A percentile compares a stretch with the other conserved stretches of the same genome.
These are phyloP conservation scores for Trichacis sp. DNA, from an alignment of 2,888 invertebrate species.

Conservation along the genomic window DNA sequence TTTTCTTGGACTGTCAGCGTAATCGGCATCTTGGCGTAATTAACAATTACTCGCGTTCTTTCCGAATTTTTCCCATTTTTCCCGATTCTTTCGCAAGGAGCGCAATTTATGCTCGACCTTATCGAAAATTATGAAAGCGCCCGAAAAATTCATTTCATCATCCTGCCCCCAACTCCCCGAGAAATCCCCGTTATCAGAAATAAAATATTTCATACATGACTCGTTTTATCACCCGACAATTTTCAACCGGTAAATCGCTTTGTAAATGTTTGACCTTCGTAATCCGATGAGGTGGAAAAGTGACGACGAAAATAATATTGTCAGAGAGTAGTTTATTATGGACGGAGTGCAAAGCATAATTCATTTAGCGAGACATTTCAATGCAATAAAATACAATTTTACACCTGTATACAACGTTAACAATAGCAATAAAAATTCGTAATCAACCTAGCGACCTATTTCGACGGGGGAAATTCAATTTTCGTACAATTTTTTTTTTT, in stretches of 20 bases:
- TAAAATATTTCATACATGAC: too few species aligned
- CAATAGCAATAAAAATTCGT: conserved; percentile 26
- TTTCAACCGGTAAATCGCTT: neutral
- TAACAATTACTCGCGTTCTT: neutral
- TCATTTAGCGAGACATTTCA: conserved; percentile 35
- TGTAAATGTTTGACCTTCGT: neutral
- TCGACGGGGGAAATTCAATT: neutral
- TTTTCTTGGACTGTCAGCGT: neutral
- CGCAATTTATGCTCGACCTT: too few species aligned
- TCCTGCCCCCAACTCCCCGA: too few species aligned
- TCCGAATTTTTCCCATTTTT: too few species aligned
- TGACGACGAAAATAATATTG: conserved; percentile 23
- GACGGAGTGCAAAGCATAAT: conserved; percentile 44
- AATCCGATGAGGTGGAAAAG: neutral
- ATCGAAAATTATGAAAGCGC: too few species aligned
- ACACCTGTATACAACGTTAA: conserved; percentile 43
- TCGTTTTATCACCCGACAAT: too few species aligned
- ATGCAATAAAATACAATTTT: conserved; percentile 44
- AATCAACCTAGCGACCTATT: conserved; percentile 14
- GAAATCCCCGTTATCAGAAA: too few species aligned
- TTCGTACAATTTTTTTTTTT: neutral
- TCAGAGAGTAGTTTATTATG: conserved; percentile 33
- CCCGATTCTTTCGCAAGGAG: too few species aligned
- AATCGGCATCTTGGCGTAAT: neutral
- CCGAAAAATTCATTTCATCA: too few species aligned